A percentile compares a stretch with the other conserved stretches of the same genome.
Conservation (phyloP, 2,888 invertebrate species). For the Drosophila sordidula region DNA sequence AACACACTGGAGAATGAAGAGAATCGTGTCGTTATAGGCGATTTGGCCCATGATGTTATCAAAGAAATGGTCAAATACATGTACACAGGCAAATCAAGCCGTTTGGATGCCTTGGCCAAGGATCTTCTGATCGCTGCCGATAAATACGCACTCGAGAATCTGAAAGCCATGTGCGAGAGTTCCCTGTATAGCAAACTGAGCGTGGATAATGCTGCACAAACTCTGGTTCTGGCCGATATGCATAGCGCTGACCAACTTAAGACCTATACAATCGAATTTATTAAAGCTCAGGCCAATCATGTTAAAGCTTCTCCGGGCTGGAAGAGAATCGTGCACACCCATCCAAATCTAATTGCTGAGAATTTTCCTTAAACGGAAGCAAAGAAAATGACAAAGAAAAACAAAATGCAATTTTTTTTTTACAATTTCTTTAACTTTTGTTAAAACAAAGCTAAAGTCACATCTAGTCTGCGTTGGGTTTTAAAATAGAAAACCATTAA, state of each 20-base stretch:
- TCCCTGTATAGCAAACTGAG: slow-evolving; percentile 96
- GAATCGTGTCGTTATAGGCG: slow-evolving; percentile 97
- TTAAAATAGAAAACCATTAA: background rate
- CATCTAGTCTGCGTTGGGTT: background rate
- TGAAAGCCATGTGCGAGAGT: slow-evolving; percentile 99
- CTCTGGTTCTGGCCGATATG: slow-evolving; percentile 96
- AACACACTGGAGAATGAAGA: slow-evolving; percentile 98
- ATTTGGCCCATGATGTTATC: slow-evolving; percentile 98
- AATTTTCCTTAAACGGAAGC: slow-evolving; percentile 3
- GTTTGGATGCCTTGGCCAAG: slow-evolving; percentile 98
- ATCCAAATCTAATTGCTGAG: slow-evolving; percentile 98
- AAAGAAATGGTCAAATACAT: slow-evolving; percentile 98
- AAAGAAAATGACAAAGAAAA: background rate
- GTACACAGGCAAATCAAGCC: slow-evolving; percentile 97
- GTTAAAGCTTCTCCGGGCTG: slow-evolving; percentile 99
- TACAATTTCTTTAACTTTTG: background rate
- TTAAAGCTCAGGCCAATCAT: slow-evolving; percentile 98
- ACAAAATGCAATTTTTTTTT: background rate
- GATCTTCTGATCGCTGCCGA: slow-evolving; percentile 98
- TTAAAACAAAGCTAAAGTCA: background rate
- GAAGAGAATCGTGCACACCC: slow-evolving; percentile 98
- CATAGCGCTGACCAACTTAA: slow-evolving; percentile 99
- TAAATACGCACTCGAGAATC: slow-evolving; percentile 98
- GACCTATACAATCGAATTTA: slow-evolving; percentile 98
- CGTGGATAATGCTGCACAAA: slow-evolving; percentile 98